These are phyloP conservation scores for Podocnemis expansa DNA, from an alignment of 2,113 vertebrate species.

Conservation along the genomic window DNA sequence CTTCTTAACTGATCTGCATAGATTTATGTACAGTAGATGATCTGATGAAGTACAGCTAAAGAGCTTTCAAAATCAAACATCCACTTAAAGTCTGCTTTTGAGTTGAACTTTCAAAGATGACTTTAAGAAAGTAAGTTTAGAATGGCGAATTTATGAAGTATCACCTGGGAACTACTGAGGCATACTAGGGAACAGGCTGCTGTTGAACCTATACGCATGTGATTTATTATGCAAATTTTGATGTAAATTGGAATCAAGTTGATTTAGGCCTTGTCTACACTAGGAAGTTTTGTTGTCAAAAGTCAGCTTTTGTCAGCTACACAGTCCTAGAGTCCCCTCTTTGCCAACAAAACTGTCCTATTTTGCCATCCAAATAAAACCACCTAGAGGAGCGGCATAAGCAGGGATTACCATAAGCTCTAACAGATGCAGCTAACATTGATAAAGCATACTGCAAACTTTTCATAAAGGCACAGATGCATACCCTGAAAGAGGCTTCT, in stretches of 20 bases:
- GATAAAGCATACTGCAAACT: too few species aligned
- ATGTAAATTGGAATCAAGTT: neutral
- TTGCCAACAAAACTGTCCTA: too few species aligned
- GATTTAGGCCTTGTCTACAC: too few species aligned
- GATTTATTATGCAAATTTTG: neutral
- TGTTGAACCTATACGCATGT: neutral
- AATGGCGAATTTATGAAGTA: neutral
- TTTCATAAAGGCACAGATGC: too few species aligned
- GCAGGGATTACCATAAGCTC: too few species aligned
- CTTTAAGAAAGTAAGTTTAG: neutral
- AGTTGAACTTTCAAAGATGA: neutral
- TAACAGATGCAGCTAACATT: too few species aligned
- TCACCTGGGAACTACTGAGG: neutral
- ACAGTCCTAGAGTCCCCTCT: too few species aligned
- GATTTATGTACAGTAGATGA: neutral
- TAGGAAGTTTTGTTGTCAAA: too few species aligned
- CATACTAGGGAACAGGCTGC: neutral
- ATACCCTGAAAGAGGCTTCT: too few species aligned
- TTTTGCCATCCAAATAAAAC: too few species aligned
- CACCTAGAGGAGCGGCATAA: too few species aligned
- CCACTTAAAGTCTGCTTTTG: neutral
- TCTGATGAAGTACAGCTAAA: neutral
- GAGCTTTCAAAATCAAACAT: neutral
- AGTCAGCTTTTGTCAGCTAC: too few species aligned
- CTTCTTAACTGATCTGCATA: neutral